Conservation (phyloP, 2,797 vertebrate genomes). For the Enteromius viviparus region DNA sequence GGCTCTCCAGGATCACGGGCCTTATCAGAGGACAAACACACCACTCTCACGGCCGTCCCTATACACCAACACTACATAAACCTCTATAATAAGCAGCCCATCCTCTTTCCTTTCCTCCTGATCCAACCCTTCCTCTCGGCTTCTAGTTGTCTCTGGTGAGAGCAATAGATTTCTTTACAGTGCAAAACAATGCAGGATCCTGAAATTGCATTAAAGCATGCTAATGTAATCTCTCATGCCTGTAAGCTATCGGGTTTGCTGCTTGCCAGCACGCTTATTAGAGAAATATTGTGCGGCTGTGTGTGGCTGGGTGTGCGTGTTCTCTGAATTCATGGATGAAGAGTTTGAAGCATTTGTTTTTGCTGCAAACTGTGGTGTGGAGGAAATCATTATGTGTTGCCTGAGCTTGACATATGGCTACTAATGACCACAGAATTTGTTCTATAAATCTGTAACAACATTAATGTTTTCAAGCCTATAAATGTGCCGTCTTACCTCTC, state of each 20-base stretch:
- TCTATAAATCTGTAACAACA: conserved; percentile 29
- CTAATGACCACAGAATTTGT: conserved; percentile 32
- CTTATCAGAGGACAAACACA: conserved; percentile 56
- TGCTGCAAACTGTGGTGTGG: conserved; percentile 4
- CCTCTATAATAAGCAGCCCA: conserved; percentile 34
- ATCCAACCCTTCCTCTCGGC: conserved; percentile 3
- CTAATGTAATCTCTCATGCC: conserved; percentile 53
- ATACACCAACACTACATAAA: conserved; percentile 18
- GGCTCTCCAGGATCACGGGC: conserved; percentile 21
- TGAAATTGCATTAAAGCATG: conserved; percentile 55
- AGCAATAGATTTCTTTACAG: conserved; percentile 54
- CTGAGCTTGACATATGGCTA: conserved; percentile 22
- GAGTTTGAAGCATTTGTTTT: conserved; percentile 38
- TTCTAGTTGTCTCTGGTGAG: conserved; percentile 50
- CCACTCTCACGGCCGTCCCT: background rate
- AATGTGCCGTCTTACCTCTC: conserved; percentile 46
- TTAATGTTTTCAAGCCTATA: conserved; percentile 31
- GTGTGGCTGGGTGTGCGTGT: conserved; percentile 48
- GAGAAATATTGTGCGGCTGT: conserved; percentile 37
- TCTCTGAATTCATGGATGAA: conserved; percentile 47
- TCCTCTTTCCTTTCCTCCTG: conserved; percentile 5
- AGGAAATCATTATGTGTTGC: conserved; percentile 17
- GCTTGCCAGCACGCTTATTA: conserved; percentile 49
- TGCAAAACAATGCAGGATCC: conserved; percentile 52
- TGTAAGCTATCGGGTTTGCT: conserved; percentile 30